Evolutionary conservation across 2,113 vertebrate genomes (phyloP).

Genomic region (Camelus dromedarius): DNA sequence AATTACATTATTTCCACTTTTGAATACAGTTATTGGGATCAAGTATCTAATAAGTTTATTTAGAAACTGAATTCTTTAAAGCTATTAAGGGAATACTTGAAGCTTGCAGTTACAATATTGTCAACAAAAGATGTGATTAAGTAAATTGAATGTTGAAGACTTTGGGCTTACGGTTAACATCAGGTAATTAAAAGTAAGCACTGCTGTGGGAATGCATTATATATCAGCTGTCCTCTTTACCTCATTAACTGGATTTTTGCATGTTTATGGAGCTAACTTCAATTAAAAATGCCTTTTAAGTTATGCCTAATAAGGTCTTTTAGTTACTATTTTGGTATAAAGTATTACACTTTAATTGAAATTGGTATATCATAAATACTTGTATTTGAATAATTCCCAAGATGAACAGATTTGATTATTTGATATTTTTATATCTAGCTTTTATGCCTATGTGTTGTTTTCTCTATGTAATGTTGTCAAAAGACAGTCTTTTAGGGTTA

Average conservation of each 20-base stretch:
- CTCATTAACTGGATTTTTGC: conserved; percentile 89
- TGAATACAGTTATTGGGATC: conserved; percentile 73
- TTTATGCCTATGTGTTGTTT: conserved; percentile 56
- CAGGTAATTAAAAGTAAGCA: conserved; percentile 92
- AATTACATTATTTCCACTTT: conserved; percentile 65
- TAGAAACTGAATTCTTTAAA: conserved; percentile 86
- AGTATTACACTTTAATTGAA: conserved; percentile 86
- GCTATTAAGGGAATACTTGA: conserved; percentile 88
- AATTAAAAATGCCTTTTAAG: conserved; percentile 89
- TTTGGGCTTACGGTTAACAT: conserved; percentile 89
- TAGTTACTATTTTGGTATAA: conserved; percentile 86
- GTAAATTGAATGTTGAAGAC: conserved; percentile 90
- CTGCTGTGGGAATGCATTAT: conserved; percentile 89
- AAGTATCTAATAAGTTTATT: conserved; percentile 84
- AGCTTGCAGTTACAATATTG: conserved; percentile 84
- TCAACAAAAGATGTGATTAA: conserved; percentile 90
- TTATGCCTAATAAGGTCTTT: conserved; percentile 87
- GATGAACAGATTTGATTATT: conserved; percentile 77
- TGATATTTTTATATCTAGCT: conserved; percentile 71
- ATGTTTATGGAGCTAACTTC: conserved; percentile 90
- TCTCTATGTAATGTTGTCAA: background rate
- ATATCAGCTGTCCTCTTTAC: conserved; percentile 89
- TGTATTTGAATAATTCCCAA: conserved; percentile 68
- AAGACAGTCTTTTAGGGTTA: background rate
- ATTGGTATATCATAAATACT: conserved; percentile 83